Evolutionary conservation across 2,888 invertebrate species (phyloP).

Genomic region (Stegana nigrithorax): DNA sequence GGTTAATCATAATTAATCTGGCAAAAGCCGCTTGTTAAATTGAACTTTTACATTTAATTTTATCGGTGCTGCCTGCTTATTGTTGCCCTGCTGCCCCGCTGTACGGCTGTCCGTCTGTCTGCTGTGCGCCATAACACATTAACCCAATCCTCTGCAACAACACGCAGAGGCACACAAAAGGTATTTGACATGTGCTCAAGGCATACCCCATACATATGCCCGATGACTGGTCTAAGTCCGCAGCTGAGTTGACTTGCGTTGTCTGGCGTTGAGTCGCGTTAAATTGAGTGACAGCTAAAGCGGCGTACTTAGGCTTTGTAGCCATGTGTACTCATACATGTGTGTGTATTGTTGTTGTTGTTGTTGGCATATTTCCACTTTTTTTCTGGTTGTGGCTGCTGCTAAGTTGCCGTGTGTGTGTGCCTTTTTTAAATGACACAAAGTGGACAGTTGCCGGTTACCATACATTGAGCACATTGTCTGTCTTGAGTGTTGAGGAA

Average conservation of each 20-base stretch:
- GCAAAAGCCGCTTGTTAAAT: conserved; percentile 57
- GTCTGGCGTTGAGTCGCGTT: background rate
- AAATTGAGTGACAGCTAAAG: conserved; percentile 5
- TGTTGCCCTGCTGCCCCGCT: no score
- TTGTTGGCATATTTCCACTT: background rate
- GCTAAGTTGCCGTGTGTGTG: background rate
- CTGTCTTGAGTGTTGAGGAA: background rate
- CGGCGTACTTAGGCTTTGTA: no score
- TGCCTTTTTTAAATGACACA: background rate
- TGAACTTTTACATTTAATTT: conserved; percentile 32
- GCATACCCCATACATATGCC: no score
- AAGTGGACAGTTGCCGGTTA: conserved; percentile 5
- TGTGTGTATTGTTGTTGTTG: background rate
- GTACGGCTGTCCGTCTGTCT: no score
- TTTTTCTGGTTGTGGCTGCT: background rate
- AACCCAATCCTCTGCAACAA: no score
- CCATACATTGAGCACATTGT: no score
- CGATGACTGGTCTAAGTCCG: background rate
- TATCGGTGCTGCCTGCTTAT: no score
- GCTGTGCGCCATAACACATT: no score
- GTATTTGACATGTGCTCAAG: no score
- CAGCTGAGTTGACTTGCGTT: background rate
- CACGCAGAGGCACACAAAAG: no score
- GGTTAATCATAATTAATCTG: conserved; percentile 40
- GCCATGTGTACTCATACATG: no score